Percentiles rank a stretch among this genome's conserved stretches.
Evolutionary conservation across 2,797 vertebrate species (phyloP).

Genomic region (Pristis pectinata): DNA sequence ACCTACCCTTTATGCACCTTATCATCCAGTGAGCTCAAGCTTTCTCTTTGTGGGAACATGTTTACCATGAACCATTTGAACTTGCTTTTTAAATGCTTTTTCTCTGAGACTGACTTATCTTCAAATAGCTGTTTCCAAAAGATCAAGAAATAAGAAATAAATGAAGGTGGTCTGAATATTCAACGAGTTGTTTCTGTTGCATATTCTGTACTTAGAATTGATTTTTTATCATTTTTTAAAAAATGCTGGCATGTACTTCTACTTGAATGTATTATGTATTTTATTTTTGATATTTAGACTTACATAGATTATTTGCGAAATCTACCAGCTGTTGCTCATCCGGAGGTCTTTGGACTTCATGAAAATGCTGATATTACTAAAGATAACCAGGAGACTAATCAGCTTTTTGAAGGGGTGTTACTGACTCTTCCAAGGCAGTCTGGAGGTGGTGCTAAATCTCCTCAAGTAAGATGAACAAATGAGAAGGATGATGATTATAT

Average conservation of each 20-base stretch:
- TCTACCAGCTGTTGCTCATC: slow-evolving; percentile 73
- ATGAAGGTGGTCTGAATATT: neutral
- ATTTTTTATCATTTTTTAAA: neutral
- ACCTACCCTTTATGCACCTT: too few relatives aligned
- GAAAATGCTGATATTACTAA: slow-evolving; percentile 90
- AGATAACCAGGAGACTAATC: slow-evolving; percentile 89
- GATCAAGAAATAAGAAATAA: neutral
- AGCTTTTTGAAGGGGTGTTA: slow-evolving; percentile 78
- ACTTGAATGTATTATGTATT: neutral
- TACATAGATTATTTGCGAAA: slow-evolving; percentile 73
- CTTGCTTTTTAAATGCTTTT: too few relatives aligned
- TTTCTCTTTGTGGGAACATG: too few relatives aligned
- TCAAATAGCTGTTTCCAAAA: neutral
- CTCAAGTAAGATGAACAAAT: slow-evolving; percentile 68
- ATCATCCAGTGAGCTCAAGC: too few relatives aligned
- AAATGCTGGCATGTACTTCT: neutral
- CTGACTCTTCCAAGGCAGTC: slow-evolving; percentile 80
- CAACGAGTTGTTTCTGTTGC: neutral
- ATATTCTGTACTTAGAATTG: neutral
- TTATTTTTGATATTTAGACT: slow-evolving; percentile 54
- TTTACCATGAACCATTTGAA: too few relatives aligned
- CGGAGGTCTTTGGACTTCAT: slow-evolving; percentile 84
- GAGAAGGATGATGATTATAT: neutral
- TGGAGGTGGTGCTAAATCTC: slow-evolving; percentile 71
- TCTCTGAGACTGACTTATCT: too few relatives aligned